Evolutionary conservation across 2,797 vertebrate species (phyloP), one percentile per base, ranked within the genome.

Genomic region (Saxicola maurus): DNA sequence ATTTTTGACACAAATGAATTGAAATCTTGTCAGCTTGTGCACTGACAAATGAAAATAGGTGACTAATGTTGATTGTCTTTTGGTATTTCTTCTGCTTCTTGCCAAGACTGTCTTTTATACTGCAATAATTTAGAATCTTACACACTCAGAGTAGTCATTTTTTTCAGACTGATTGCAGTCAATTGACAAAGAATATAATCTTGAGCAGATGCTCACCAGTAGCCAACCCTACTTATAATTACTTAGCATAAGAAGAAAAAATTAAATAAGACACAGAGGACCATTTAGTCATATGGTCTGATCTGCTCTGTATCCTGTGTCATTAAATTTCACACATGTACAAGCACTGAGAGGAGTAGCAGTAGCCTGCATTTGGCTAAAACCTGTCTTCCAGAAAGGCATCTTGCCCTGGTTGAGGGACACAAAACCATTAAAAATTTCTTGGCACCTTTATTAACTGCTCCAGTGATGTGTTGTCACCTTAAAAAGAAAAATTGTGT

Each of bases 21-120:
- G 71, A 89, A 90, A 80, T 71, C 52, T 77, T 83, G 48, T 82
- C 89, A 86, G 43, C 67, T 88, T 86, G 57, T 27, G 59, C 55
- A 55, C 35, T 82, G 79, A 68, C 31, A 90, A 69, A 88, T 90
- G 61, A 86, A 74, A 86, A 90, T 21, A 73, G 31, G 30, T 78
- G 73, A 76, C 76, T 89, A 66, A 85, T 61, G 49, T 83, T 82
- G 78, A 75, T 75, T 85, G 67, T 91, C 51, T 94, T 87, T 57
- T 88, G 77, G 57, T 84, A 72, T 80, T 92, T 91, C 64, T 60
- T 62, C 43, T 45, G 48, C 49, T 60, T 35, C 60, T 92, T 82
- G 74, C 79, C 87, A 89, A 82, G 75, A 91, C 75, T 49, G 13
- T 56, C 40, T 83, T 8, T 3, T 51, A 49, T 69, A 42, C 60